These are phyloP conservation scores for Cenopis cana DNA, from an alignment of 2,888 invertebrate species.

Conservation along the genomic window DNA sequence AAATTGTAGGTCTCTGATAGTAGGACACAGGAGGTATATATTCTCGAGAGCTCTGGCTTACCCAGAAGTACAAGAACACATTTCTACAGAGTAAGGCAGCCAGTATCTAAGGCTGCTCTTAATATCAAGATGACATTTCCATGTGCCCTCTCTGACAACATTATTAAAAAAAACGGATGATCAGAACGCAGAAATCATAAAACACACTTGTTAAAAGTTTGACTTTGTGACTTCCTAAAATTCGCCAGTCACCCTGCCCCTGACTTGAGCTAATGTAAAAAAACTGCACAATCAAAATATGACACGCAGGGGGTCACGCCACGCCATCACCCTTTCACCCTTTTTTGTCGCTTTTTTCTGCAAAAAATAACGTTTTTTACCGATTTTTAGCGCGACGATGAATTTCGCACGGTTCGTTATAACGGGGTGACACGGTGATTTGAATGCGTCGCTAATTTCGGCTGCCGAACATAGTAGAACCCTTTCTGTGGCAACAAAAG, in stretches of 20 bases:
- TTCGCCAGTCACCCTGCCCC: conserved; percentile 48
- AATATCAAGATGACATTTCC: neutral
- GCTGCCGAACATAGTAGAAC: conserved; percentile 59
- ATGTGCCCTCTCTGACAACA: neutral
- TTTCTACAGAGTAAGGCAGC: neutral
- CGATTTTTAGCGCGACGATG: conserved; percentile 52
- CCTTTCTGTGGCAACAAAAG: conserved; percentile 69
- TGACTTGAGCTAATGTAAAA: conserved; percentile 51
- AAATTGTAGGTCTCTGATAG: neutral
- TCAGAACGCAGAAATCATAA: neutral
- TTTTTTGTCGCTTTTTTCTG: conserved; percentile 51
- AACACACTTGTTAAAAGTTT: conserved; percentile 13
- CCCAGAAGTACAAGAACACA: neutral
- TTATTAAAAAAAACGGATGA: neutral
- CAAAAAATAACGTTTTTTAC: conserved; percentile 56
- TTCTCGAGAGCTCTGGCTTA: neutral
- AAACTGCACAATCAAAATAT: conserved; percentile 60
- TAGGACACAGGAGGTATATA: neutral
- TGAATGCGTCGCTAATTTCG: conserved; percentile 81
- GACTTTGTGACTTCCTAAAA: conserved; percentile 31
- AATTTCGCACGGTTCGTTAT: conserved; percentile 83
- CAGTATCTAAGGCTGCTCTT: no score
- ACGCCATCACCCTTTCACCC: conserved; percentile 63
- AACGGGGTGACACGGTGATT: conserved; percentile 68
- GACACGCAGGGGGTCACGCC: conserved; percentile 64